Percentiles rank a stretch among this genome's conserved stretches.
phyloP scores from a whole-genome alignment of 2,113 vertebrate species.

The Colossoma macropomum region DNA sequence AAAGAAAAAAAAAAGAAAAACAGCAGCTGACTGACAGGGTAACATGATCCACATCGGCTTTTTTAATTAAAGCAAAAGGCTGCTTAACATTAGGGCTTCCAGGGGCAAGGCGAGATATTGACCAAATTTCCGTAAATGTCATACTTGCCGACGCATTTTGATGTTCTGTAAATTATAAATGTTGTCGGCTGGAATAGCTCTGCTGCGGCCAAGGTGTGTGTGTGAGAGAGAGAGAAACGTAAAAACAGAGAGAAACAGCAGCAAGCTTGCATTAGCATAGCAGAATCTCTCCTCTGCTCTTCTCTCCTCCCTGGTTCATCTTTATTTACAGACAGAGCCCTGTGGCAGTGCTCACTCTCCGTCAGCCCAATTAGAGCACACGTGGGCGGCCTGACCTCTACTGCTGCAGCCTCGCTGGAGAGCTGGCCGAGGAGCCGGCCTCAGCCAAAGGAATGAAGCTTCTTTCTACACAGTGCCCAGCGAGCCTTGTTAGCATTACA shows the following conservation, averaged over 20 bases:
- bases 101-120: constrained; percentile 43
- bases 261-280: constrained; percentile 36
- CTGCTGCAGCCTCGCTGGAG: constrained; percentile 16
- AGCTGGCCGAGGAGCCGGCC: constrained; percentile 28
- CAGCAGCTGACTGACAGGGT: constrained; percentile 46
- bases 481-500: constrained; percentile 46
- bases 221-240: background rate
- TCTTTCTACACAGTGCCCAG: constrained; percentile 2
- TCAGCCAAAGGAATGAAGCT: constrained; percentile 21
- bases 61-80: constrained; percentile 56
- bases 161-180: constrained; percentile 56
- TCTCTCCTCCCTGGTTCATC: constrained; percentile 25
- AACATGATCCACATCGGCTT: constrained; percentile 52
- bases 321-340: constrained; percentile 40
- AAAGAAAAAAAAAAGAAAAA: background rate
- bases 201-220: constrained; percentile 25
- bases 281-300: constrained; percentile 23
- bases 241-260: constrained; percentile 1
- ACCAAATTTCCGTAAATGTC: constrained; percentile 57
- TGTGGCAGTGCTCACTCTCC: constrained; percentile 46
- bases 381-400: constrained; percentile 46
- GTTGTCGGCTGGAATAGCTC: constrained; percentile 43
- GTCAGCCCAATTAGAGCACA: constrained; percentile 53
- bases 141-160: constrained; percentile 43
- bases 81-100: constrained; percentile 42